Evolutionary conservation across 2,888 invertebrate species (phyloP).

Genomic region (Boloria selene): DNA sequence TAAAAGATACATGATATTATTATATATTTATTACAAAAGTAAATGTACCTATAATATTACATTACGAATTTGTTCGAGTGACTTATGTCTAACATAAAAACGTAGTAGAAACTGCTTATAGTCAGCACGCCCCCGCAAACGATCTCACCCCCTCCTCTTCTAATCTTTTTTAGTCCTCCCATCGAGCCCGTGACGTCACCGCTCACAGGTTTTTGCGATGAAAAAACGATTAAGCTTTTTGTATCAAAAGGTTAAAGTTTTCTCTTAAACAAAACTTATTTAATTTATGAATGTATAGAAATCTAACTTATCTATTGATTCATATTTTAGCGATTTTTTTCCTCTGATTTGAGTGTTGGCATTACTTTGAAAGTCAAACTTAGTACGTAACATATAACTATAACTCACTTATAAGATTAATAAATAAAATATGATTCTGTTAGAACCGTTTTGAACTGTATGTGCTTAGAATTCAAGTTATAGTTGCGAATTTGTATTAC

Average conservation of each 20-base stretch:
- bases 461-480: neutral
- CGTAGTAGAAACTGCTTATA: conserved; percentile 52
- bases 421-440: neutral
- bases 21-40: too few species aligned
- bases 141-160: conserved; percentile 55
- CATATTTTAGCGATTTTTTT: too few species aligned
- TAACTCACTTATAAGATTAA: too few species aligned
- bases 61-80: conserved; percentile 39
- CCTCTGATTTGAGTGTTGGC: too few species aligned
- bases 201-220: conserved; percentile 71
- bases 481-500: conserved; percentile 44
- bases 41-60: too few species aligned
- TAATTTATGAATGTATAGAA: neutral
- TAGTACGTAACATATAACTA: too few species aligned
- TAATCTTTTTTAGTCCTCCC: conserved; percentile 74
- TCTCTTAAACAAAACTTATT: neutral
- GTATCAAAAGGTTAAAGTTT: conserved; percentile 24
- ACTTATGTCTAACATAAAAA: conserved; percentile 35
- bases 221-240: conserved; percentile 66
- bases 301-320: too few species aligned
- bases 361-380: too few species aligned
- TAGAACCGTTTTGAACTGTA: neutral
- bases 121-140: conserved; percentile 57
- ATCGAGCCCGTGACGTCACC: conserved; percentile 74
- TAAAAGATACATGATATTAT: too few species aligned